These are phyloP conservation scores for Armadillidium nasatum DNA, from an alignment of 1,140 invertebrate species.

Conservation along the genomic window DNA sequence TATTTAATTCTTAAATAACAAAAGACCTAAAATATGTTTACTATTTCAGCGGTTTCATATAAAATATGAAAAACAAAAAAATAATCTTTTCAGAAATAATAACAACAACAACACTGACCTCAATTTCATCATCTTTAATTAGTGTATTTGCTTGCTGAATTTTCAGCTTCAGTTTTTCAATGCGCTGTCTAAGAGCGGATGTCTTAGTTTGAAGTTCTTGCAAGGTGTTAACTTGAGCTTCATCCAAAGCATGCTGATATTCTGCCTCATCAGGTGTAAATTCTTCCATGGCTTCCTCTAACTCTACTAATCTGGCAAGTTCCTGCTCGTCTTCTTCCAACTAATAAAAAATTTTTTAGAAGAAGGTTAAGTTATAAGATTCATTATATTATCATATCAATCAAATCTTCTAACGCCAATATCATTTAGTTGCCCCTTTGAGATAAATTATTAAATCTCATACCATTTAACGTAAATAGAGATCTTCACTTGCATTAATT, in stretches of 20 bases:
- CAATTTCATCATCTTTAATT: not conserved
- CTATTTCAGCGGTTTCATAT: too few relatives aligned
- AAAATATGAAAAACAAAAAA: constrained; percentile 41
- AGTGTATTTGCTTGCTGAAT: constrained; percentile 57
- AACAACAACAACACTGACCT: not conserved
- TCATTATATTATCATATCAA: too few relatives aligned
- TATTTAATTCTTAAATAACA: too few relatives aligned
- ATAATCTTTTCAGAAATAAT: too few relatives aligned
- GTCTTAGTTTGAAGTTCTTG: constrained; percentile 69
- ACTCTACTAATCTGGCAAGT: constrained; percentile 66
- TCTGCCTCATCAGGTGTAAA: constrained; percentile 70
- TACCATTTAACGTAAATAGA: too few relatives aligned
- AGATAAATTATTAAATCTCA: too few relatives aligned
- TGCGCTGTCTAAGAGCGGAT: constrained; percentile 63
- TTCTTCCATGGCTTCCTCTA: constrained; percentile 72
- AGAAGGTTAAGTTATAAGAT: too few relatives aligned
- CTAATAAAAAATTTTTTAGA: constrained; percentile 48
- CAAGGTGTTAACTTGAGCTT: constrained; percentile 57
- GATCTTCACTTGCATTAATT: too few relatives aligned
- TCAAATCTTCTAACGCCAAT: too few relatives aligned
- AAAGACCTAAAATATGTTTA: too few relatives aligned
- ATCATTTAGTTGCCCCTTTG: too few relatives aligned
- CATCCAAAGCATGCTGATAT: constrained; percentile 56
- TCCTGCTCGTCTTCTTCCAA: constrained; percentile 82
- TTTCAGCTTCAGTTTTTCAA: constrained; percentile 74